A percentile compares a stretch with the other conserved stretches of the same genome.
Evolutionary conservation across 1,140 invertebrate genomes (phyloP).

Genomic region (Lepidurus apus): DNA sequence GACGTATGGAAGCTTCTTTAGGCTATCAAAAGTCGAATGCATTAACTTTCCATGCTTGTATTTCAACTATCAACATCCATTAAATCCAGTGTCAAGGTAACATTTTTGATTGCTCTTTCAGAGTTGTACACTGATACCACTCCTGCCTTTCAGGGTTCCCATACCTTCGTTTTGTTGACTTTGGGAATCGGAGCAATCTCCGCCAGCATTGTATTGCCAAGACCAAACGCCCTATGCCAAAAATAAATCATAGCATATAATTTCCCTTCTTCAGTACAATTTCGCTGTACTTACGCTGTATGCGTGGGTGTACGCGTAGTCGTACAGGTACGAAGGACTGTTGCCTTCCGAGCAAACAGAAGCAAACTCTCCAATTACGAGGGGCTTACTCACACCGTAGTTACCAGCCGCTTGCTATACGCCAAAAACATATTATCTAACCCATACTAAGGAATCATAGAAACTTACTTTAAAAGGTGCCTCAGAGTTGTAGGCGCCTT

Average conservation of each 20-base stretch:
- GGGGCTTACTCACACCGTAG: slow-evolving; percentile 44
- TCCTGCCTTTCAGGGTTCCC: slow-evolving; percentile 32
- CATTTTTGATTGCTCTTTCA: not conserved
- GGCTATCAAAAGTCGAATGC: too few species aligned
- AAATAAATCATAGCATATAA: not conserved
- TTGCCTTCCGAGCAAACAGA: slow-evolving; percentile 40
- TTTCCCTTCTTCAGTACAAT: not conserved
- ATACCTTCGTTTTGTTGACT: slow-evolving; percentile 40
- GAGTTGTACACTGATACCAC: not conserved
- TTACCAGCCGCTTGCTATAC: slow-evolving; percentile 5
- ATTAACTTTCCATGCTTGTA: not conserved
- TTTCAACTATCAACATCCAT: not conserved
- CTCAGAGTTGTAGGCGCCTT: slow-evolving; percentile 20
- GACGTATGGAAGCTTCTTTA: too few species aligned
- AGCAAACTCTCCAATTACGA: slow-evolving; percentile 46
- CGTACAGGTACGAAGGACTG: slow-evolving; percentile 41
- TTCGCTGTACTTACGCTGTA: slow-evolving; percentile 38
- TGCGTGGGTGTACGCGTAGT: slow-evolving; percentile 43
- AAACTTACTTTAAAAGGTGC: slow-evolving; percentile 31
- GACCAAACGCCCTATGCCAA: slow-evolving; percentile 40
- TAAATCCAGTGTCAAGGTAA: not conserved
- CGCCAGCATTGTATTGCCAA: slow-evolving; percentile 44
- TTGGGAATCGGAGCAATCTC: slow-evolving; percentile 40
- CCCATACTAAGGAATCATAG: not conserved
- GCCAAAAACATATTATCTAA: not conserved